phyloP scores from a whole-genome alignment of 1,140 invertebrate species.

The Ylistrum balloti region DNA sequence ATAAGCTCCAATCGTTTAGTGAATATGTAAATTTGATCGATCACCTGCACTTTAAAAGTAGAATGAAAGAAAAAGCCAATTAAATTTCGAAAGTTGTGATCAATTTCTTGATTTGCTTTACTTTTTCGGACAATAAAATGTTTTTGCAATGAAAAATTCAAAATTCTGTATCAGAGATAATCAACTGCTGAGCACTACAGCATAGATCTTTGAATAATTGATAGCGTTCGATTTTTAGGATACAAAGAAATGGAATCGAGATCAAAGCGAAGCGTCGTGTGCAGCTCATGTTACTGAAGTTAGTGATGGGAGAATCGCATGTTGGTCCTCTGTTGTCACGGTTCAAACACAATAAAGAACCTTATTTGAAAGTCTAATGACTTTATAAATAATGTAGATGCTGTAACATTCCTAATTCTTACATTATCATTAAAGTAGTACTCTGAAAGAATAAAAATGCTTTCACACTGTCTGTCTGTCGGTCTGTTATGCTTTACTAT shows the following conservation, averaged over 20 bases:
- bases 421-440: neutral
- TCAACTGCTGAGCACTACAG: neutral
- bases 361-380: slow-evolving; percentile 22
- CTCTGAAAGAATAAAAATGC: neutral
- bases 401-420: neutral
- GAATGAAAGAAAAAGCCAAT: slow-evolving; percentile 12
- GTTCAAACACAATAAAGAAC: slow-evolving; percentile 10
- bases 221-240: slow-evolving; percentile 32
- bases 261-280: slow-evolving; percentile 22
- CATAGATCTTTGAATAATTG: slow-evolving; percentile 25
- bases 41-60: slow-evolving; percentile 11
- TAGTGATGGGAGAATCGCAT: slow-evolving; percentile 31
- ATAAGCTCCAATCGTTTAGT: slow-evolving; percentile 25
- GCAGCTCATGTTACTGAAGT: neutral
- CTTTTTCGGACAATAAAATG: neutral
- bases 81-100: slow-evolving; percentile 34
- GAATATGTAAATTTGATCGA: slow-evolving; percentile 23
- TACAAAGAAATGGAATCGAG: neutral
- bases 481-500: too few species aligned
- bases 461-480: neutral
- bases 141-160: slow-evolving; percentile 35
- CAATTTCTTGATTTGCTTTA: slow-evolving; percentile 15
- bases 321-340: neutral
- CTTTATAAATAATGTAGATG: slow-evolving; percentile 1
- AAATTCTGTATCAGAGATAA: slow-evolving; percentile 1